phyloP scores from a whole-genome alignment of 2,113 vertebrate species.

The Strix aluco region DNA sequence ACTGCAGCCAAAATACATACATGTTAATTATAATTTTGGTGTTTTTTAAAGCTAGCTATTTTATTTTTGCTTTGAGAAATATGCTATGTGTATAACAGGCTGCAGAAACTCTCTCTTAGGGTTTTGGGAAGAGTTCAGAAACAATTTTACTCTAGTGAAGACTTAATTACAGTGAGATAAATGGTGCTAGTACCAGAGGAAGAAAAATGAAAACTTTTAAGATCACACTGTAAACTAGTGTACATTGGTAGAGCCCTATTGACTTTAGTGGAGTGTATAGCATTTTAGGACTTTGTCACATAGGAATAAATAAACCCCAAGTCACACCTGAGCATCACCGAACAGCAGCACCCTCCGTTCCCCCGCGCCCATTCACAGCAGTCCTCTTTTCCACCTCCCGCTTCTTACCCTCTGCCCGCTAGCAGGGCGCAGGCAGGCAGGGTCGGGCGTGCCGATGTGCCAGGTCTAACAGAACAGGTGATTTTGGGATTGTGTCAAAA shows the following conservation, averaged over 20 bases:
- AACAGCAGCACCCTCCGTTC: not conserved
- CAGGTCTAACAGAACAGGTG: not conserved
- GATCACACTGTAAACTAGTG: not conserved
- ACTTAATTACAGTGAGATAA: not conserved
- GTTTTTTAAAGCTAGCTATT: not conserved
- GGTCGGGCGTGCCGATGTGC: fast-evolving
- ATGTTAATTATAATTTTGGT: not conserved
- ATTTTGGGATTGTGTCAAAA: not conserved
- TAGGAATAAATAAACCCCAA: not conserved
- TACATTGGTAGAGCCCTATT: not conserved
- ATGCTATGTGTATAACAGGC: not conserved
- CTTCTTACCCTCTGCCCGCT: fast-evolving
- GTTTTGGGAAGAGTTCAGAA: not conserved
- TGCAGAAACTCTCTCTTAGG: not conserved
- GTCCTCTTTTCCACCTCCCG: not conserved
- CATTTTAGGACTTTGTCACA: not conserved
- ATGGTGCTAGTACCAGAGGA: not conserved
- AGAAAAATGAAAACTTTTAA: not conserved
- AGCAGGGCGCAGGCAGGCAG: not conserved
- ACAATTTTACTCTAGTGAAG: not conserved
- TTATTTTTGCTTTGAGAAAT: not conserved
- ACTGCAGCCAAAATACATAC: not conserved
- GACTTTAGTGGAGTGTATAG: not conserved
- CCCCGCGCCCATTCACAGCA: fast-evolving
- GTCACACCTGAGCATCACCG: too few species aligned